These are phyloP conservation scores for Kuschelorhynchus macadamiae DNA, from an alignment of 2,888 invertebrate species.

Conservation along the genomic window DNA sequence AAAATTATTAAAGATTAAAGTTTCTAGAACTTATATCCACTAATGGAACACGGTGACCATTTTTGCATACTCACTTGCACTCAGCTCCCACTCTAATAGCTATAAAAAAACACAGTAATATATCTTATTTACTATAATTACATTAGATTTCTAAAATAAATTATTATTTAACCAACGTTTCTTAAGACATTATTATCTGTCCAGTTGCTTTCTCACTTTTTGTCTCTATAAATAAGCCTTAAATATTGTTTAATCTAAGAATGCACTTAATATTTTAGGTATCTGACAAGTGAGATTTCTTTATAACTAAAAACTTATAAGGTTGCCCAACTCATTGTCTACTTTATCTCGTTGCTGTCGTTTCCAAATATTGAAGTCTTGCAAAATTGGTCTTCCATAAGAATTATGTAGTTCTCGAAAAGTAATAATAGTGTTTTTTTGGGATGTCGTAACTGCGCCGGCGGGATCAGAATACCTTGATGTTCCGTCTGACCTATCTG, in stretches of 20 bases:
- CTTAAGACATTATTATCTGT: too few species aligned
- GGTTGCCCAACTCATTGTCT: constrained; percentile 66
- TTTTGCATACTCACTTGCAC: too few species aligned
- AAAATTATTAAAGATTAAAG: too few species aligned
- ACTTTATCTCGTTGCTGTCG: constrained; percentile 69
- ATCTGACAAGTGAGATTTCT: background rate
- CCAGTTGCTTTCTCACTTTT: constrained; percentile 1
- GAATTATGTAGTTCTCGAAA: constrained; percentile 81
- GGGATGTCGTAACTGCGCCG: constrained; percentile 25
- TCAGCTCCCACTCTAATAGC: too few species aligned
- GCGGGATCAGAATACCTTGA: constrained; percentile 22
- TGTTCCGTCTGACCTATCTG: constrained; percentile 31
- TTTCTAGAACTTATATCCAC: too few species aligned
- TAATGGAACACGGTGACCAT: too few species aligned
- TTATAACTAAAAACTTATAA: constrained; percentile 67
- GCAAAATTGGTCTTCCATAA: constrained; percentile 78
- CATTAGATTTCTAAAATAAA: too few species aligned
- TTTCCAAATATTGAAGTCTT: constrained; percentile 79
- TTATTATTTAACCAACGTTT: too few species aligned
- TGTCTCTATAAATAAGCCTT: background rate
- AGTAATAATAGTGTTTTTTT: constrained; percentile 68
- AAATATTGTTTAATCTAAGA: background rate
- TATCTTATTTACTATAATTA: too few species aligned
- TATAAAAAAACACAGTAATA: too few species aligned
- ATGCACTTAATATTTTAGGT: background rate